Conservation (phyloP, 2,797 vertebrate genomes). For the Hippoglossus hippoglossus region DNA sequence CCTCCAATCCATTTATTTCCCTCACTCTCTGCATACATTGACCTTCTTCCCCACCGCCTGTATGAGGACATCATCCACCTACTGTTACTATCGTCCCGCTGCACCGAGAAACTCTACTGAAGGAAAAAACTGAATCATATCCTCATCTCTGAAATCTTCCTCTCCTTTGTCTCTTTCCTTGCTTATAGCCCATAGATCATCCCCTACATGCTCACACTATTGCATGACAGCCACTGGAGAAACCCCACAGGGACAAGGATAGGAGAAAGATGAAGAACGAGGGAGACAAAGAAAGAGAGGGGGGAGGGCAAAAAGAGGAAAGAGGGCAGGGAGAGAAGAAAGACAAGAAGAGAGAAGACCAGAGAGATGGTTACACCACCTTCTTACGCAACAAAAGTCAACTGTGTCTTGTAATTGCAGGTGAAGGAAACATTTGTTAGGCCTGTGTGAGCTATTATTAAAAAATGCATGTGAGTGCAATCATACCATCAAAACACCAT, state of each 20-base stretch:
- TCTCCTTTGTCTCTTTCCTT: neutral
- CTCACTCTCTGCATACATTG: slow-evolving; percentile 17
- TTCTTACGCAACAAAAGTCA: slow-evolving; percentile 35
- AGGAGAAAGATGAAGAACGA: slow-evolving; percentile 30
- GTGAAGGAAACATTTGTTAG: slow-evolving; percentile 25
- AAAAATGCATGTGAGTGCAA: slow-evolving; percentile 25
- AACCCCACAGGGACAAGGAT: slow-evolving; percentile 55
- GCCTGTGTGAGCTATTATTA: slow-evolving; percentile 20
- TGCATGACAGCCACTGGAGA: slow-evolving; percentile 76
- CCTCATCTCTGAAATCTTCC: neutral
- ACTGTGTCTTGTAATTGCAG: slow-evolving; percentile 9
- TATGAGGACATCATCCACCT: slow-evolving; percentile 20
- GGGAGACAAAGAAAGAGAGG: slow-evolving; percentile 27
- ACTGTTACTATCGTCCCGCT: slow-evolving; percentile 14
- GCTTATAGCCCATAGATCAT: slow-evolving; percentile 71
- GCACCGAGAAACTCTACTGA: slow-evolving; percentile 8
- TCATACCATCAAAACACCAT: slow-evolving; percentile 14
- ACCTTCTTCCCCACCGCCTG: slow-evolving; percentile 20
- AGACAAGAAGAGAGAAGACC: neutral
- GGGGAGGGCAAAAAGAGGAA: slow-evolving; percentile 1
- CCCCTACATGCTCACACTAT: slow-evolving; percentile 62
- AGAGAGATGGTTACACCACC: neutral
- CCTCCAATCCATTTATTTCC: slow-evolving; percentile 50
- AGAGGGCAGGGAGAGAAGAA: slow-evolving; percentile 8
- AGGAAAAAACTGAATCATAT: slow-evolving; percentile 35